Evolutionary conservation across 2,113 vertebrate genomes (phyloP).

Genomic region (Excalfactoria chinensis): DNA sequence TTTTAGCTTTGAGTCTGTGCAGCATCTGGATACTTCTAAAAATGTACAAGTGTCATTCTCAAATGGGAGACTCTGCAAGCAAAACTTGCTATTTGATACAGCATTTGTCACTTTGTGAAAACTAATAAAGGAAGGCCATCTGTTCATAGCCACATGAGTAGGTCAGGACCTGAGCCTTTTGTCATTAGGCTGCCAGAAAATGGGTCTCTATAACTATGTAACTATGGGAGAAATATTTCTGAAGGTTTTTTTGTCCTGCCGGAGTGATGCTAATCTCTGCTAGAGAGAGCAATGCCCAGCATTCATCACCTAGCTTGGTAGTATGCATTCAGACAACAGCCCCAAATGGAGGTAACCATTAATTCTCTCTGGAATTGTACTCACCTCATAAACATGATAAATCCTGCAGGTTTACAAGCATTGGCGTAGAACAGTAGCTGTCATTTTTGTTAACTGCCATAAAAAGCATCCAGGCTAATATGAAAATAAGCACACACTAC

Average conservation of each 20-base stretch:
- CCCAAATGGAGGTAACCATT: not conserved
- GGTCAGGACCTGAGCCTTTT: not conserved
- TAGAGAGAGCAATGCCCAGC: not conserved
- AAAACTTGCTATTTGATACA: not conserved
- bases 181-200: not conserved
- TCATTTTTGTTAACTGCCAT: not conserved
- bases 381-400: not conserved
- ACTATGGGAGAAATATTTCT: not conserved
- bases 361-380: not conserved
- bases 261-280: not conserved
- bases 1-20: not conserved
- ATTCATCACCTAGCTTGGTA: fast-evolving
- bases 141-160: not conserved
- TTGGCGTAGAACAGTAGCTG: not conserved
- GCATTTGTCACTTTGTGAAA: not conserved
- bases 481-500: not conserved
- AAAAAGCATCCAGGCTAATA: not conserved
- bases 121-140: not conserved
- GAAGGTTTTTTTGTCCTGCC: not conserved
- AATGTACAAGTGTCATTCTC: not conserved
- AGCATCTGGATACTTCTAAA: not conserved
- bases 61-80: not conserved
- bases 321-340: not conserved
- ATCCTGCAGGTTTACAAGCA: not conserved
- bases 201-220: not conserved